These are phyloP conservation scores for Hemichromis elongatus DNA, from an alignment of 2,113 vertebrate species.

Conservation along the genomic window DNA sequence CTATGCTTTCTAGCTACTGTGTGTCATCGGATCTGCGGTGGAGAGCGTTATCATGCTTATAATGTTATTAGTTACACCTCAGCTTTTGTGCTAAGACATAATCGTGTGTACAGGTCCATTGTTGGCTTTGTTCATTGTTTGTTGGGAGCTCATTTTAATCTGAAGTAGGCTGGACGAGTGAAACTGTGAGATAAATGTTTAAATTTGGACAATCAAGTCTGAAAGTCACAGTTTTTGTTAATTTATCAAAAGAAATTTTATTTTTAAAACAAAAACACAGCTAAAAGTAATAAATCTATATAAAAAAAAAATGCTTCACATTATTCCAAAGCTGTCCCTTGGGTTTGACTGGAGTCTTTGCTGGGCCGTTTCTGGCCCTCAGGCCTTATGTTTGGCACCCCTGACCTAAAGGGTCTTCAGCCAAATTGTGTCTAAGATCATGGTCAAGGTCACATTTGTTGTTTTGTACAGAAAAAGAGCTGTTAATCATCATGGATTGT, in stretches of 20 bases:
- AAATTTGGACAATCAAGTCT: neutral
- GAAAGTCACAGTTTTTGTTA: neutral
- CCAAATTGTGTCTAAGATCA: neutral
- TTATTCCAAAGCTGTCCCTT: neutral
- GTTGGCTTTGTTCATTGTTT: neutral
- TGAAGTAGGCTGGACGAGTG: neutral
- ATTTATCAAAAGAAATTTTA: no score
- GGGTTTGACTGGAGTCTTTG: neutral
- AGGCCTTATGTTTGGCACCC: neutral
- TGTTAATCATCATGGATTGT: neutral
- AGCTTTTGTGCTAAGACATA: neutral
- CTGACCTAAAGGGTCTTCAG: neutral
- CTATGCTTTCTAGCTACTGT: neutral
- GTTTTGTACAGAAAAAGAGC: neutral
- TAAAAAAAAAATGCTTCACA: no score
- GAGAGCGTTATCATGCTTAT: neutral
- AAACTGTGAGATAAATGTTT: neutral
- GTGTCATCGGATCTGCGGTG: neutral
- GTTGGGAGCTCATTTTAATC: neutral
- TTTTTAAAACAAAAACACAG: no score
- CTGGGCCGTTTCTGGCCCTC: neutral
- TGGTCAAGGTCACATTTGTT: neutral
- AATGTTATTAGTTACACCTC: neutral
- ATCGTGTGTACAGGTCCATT: neutral
- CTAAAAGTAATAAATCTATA: no score